Conservation (phyloP, 2,797 vertebrate genomes). For the Enteromius argenteus region DNA sequence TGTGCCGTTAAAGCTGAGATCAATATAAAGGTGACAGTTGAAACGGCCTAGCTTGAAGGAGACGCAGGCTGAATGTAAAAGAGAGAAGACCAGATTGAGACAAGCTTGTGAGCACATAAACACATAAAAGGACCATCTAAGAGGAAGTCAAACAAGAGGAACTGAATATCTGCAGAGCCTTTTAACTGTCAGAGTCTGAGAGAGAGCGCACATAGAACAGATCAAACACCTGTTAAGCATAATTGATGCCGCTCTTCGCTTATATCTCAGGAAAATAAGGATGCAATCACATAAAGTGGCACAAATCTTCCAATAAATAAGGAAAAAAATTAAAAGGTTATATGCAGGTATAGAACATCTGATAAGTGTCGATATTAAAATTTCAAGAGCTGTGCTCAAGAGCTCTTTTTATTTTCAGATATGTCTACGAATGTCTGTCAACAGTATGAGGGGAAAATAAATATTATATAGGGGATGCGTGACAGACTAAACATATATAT, state of each 20-base stretch:
- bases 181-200: conserved; percentile 24
- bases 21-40: conserved; percentile 11
- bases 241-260: conserved; percentile 40
- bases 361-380: conserved; percentile 1
- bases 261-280: background rate
- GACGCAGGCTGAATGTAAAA: conserved; percentile 33
- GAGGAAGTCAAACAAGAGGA: background rate
- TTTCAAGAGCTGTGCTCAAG: conserved; percentile 12
- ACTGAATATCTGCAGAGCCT: conserved; percentile 11
- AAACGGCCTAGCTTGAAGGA: conserved; percentile 14
- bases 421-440: background rate
- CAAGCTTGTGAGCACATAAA: conserved; percentile 34
- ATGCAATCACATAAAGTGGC: background rate
- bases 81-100: conserved; percentile 22
- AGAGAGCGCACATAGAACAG: background rate
- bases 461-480: too few species aligned
- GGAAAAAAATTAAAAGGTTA: background rate
- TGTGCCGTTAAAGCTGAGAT: conserved; percentile 4
- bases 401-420: conserved; percentile 5
- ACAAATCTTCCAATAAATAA: background rate
- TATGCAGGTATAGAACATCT: background rate
- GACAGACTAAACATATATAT: background rate
- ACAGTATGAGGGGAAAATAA: background rate
- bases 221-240: conserved; percentile 22
- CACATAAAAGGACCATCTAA: conserved; percentile 17